A percentile compares a stretch with the other conserved stretches of the same genome.
Conservation (phyloP, 2,888 invertebrate genomes). For the Neoscelio sp. region DNA sequence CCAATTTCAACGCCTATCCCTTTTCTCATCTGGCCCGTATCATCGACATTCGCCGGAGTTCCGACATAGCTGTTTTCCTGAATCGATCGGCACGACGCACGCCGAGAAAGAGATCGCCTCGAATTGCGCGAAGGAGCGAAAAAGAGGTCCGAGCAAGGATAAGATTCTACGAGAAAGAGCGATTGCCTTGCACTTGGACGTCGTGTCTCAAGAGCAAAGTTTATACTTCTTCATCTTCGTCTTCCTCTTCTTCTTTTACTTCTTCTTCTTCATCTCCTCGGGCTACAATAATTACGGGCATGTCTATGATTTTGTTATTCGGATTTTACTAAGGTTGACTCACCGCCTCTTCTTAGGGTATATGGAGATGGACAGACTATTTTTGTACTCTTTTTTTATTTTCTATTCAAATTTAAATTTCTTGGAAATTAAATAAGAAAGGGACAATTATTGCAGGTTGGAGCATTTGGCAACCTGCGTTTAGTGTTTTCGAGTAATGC, state of each 20-base stretch:
- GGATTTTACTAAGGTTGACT: slow-evolving; percentile 24
- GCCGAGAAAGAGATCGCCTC: slow-evolving; percentile 6
- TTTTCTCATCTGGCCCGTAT: slow-evolving; percentile 8
- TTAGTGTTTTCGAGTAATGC: too few species aligned
- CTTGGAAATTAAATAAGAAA: too few species aligned
- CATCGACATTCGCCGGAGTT: slow-evolving; percentile 23
- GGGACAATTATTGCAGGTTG: too few species aligned
- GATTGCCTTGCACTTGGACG: slow-evolving; percentile 58
- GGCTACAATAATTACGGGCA: slow-evolving; percentile 24
- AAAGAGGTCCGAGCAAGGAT: slow-evolving; percentile 33
- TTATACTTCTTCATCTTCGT: slow-evolving; percentile 32
- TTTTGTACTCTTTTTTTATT: slow-evolving; percentile 22
- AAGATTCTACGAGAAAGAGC: slow-evolving; percentile 11
- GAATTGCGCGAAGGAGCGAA: slow-evolving; percentile 12
- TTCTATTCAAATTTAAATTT: background rate
- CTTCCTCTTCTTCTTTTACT: background rate
- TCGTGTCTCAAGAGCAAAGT: slow-evolving; percentile 47
- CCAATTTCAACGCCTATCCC: background rate
- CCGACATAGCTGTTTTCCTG: slow-evolving; percentile 34
- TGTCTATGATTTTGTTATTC: slow-evolving; percentile 36
- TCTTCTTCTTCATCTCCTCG: background rate
- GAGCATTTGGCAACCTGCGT: too few species aligned
- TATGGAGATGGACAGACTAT: slow-evolving; percentile 26
- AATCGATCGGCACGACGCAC: slow-evolving; percentile 38
- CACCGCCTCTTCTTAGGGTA: slow-evolving; percentile 29